These are phyloP conservation scores for Brachylomia viminalis DNA, from an alignment of 2,888 invertebrate genomes.

Conservation along the genomic window DNA sequence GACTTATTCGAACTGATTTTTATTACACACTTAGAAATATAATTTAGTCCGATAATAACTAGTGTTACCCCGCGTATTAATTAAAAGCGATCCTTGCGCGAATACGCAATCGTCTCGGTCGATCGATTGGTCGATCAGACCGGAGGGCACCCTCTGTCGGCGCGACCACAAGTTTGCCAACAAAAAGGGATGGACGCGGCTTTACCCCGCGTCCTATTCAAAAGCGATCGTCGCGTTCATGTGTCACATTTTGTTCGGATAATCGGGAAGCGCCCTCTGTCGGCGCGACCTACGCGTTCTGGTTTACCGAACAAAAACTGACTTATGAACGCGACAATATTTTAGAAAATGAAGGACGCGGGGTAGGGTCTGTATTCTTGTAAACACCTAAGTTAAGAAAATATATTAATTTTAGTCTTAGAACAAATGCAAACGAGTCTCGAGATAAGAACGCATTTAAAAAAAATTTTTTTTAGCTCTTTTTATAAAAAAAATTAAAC, in stretches of 20 bases:
- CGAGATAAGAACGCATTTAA: background rate
- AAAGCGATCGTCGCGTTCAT: too few species aligned
- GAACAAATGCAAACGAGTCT: constrained; percentile 28
- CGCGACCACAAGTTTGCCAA: too few species aligned
- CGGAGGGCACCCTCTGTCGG: too few species aligned
- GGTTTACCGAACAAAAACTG: background rate
- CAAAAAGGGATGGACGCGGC: too few species aligned
- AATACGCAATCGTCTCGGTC: background rate
- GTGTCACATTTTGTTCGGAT: background rate
- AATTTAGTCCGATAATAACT: background rate
- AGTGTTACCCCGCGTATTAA: background rate
- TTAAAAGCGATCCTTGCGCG: too few species aligned
- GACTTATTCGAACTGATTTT: background rate
- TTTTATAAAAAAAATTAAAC: constrained; percentile 19
- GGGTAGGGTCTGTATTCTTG: constrained; percentile 2
- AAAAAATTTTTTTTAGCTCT: background rate
- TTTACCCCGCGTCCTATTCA: background rate
- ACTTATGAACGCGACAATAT: background rate
- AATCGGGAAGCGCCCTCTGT: background rate
- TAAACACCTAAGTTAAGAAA: constrained; percentile 27
- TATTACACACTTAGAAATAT: background rate
- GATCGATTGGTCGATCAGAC: too few species aligned
- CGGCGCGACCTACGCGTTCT: background rate
- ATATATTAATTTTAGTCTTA: background rate
- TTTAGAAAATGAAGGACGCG: background rate